These are phyloP conservation scores for Sandelia bainsii DNA, from an alignment of 2,797 vertebrate genomes.

Conservation along the genomic window DNA sequence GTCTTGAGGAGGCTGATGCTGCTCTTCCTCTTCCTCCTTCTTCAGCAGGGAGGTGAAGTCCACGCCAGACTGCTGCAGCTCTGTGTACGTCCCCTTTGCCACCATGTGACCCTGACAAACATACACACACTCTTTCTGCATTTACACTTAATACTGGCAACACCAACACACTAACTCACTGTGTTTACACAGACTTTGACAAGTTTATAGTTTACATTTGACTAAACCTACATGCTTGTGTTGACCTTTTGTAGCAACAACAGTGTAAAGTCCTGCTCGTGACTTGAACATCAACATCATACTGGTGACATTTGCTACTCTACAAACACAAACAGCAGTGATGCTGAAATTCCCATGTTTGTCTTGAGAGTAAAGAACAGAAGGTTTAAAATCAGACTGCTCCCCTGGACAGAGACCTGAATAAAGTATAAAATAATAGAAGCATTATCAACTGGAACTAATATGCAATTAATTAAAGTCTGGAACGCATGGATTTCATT, in stretches of 20 bases:
- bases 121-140: neutral
- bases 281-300: too few species aligned
- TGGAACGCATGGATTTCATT: too few species aligned
- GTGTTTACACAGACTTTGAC: neutral
- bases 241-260: too few species aligned
- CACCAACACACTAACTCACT: neutral
- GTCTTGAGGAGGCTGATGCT: conserved; percentile 62
- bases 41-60: conserved; percentile 94
- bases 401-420: too few species aligned
- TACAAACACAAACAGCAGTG: neutral
- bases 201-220: neutral
- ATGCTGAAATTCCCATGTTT: neutral
- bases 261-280: neutral
- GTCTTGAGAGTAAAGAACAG: neutral
- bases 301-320: neutral
- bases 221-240: too few species aligned
- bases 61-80: conserved; percentile 90
- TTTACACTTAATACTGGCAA: neutral
- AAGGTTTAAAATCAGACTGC: too few species aligned
- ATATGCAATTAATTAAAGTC: too few species aligned
- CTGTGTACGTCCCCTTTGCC: conserved; percentile 90
- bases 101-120: conserved; percentile 90
- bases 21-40: conserved; percentile 87
- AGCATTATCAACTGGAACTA: too few species aligned
- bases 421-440: too few species aligned